A percentile compares a stretch with the other conserved stretches of the same genome.
Evolutionary conservation across 2,113 vertebrate genomes (phyloP).

Genomic region (Aldabrachelys gigantea): DNA sequence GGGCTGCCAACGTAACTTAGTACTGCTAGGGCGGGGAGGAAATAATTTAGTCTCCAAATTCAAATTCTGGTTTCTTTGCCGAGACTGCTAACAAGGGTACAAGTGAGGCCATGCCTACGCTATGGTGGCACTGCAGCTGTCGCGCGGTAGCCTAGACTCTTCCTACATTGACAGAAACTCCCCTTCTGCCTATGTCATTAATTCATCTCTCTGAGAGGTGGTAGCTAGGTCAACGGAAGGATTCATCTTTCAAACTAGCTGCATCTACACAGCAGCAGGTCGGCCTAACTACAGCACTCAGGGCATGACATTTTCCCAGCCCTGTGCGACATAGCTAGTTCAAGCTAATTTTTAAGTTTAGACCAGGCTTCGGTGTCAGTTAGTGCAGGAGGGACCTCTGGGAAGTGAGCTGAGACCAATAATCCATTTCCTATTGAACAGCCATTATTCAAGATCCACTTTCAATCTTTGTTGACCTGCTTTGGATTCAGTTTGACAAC

Average conservation of each 20-base stretch:
- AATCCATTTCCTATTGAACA: background rate
- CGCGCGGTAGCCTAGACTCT: background rate
- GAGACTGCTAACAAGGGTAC: too few relatives aligned
- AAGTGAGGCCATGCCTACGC: background rate
- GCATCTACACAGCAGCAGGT: background rate
- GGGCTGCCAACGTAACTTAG: too few relatives aligned
- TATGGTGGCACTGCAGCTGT: background rate
- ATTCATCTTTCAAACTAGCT: too few relatives aligned
- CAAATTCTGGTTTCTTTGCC: too few relatives aligned
- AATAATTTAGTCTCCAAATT: too few relatives aligned
- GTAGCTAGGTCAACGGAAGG: too few relatives aligned
- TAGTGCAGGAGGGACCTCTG: background rate
- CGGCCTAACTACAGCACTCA: background rate
- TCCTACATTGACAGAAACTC: background rate
- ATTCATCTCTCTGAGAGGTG: background rate
- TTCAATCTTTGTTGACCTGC: background rate
- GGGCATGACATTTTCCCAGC: background rate
- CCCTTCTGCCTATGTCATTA: background rate
- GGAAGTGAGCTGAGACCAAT: rapidly evolving
- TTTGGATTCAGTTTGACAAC: background rate
- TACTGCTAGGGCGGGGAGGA: too few relatives aligned
- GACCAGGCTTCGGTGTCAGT: background rate
- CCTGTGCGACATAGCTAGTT: background rate
- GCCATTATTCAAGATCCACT: background rate
- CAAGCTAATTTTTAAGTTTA: background rate